These are phyloP conservation scores for Sebastiscus tertius DNA, from an alignment of 2,797 vertebrate genomes.

Conservation along the genomic window DNA sequence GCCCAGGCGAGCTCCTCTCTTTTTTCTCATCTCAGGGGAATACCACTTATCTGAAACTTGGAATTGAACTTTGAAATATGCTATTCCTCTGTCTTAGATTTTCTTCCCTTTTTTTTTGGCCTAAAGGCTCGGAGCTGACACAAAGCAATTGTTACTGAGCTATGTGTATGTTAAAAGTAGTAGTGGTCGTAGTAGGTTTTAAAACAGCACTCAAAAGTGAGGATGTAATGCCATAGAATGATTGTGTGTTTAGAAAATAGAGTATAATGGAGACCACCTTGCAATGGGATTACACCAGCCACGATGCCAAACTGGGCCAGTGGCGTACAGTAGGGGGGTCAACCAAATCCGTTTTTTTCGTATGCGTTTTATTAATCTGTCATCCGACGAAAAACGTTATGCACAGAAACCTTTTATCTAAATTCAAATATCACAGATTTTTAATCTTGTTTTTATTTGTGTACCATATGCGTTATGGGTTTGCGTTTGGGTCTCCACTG, in stretches of 20 bases:
- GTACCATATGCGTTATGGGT: no score
- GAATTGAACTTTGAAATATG: constrained; percentile 57
- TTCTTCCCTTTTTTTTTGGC: neutral
- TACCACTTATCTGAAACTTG: constrained; percentile 40
- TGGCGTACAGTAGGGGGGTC: no score
- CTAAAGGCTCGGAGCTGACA: constrained; percentile 11
- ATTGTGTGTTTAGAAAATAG: neutral
- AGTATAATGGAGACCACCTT: neutral
- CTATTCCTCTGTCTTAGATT: constrained; percentile 5
- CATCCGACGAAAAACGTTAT: no score
- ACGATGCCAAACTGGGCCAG: no score
- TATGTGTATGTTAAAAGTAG: neutral
- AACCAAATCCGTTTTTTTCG: no score
- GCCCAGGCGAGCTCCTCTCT: constrained; percentile 9
- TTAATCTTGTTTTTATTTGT: no score
- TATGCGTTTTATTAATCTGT: no score
- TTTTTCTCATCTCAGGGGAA: constrained; percentile 33
- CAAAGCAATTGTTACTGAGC: neutral
- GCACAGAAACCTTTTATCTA: no score
- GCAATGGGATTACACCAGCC: neutral
- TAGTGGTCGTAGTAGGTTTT: neutral
- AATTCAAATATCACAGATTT: no score
- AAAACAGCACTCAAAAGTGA: neutral
- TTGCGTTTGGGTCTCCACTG: no score
- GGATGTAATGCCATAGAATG: neutral